phyloP scores from a whole-genome alignment of 2,888 invertebrate species.

The Coelogynopora nodosa region DNA sequence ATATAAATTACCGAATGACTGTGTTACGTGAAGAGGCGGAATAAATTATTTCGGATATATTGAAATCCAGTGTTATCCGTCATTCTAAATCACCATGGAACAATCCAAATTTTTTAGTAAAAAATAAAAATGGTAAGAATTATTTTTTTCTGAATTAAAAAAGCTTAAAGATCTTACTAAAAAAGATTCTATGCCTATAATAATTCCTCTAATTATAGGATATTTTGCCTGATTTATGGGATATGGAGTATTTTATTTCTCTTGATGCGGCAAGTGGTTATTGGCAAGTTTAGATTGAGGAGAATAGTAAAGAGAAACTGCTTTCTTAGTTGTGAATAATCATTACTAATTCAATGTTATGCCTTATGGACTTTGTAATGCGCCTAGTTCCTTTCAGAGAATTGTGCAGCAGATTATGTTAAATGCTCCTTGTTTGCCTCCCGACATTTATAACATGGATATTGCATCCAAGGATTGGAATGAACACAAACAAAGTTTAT shows the following conservation, averaged over 20 bases:
- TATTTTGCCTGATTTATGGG: neutral
- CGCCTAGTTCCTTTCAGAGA: neutral
- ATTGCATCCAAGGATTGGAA: neutral
- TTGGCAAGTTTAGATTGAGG: neutral
- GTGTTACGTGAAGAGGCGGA: neutral
- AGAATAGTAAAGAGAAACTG: neutral
- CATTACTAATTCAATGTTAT: neutral
- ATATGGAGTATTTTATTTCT: neutral
- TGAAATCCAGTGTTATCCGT: neutral
- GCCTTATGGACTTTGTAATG: constrained; percentile 12
- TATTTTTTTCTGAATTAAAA: neutral
- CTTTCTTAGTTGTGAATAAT: neutral
- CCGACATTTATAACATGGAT: neutral
- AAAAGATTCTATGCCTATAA: neutral
- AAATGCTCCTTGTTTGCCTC: neutral
- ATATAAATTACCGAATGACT: neutral
- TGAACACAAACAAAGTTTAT: neutral
- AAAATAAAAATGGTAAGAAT: neutral
- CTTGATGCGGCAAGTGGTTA: constrained; percentile 1
- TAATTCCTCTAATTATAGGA: neutral
- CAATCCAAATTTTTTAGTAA: constrained; percentile 17
- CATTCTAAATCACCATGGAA: constrained; percentile 10
- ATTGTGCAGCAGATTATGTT: neutral
- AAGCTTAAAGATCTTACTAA: neutral
- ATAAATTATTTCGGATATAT: neutral